phyloP scores from a whole-genome alignment of 2,888 invertebrate species.

The Metellina segmentata region DNA sequence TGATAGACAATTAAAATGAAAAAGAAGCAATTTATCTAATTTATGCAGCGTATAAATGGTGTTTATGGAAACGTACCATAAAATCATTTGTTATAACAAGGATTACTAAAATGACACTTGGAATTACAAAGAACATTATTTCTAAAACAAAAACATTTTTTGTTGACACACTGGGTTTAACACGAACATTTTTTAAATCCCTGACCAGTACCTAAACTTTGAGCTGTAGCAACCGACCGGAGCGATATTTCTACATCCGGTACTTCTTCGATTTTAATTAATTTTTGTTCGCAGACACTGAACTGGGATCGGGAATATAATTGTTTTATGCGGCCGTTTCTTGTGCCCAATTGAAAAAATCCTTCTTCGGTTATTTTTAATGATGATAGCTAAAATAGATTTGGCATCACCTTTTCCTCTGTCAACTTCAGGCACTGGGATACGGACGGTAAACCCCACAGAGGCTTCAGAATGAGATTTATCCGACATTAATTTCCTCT shows the following conservation, averaged over 20 bases:
- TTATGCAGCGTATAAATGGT: constrained; percentile 67
- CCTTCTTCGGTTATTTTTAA: constrained; percentile 6
- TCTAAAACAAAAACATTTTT: constrained; percentile 68
- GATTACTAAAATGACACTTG: no score
- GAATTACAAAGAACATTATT: no score
- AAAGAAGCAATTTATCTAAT: constrained; percentile 59
- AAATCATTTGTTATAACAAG: no score
- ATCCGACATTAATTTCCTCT: no score
- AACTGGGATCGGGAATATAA: constrained; percentile 73
- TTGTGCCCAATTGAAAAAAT: no score
- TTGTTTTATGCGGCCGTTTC: constrained; percentile 64
- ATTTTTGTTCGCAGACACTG: constrained; percentile 74
- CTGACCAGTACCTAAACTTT: constrained; percentile 67
- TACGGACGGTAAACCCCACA: no score
- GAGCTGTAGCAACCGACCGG: constrained; percentile 70
- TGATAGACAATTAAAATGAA: constrained; percentile 64
- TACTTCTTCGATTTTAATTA: constrained; percentile 71
- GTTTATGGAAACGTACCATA: constrained; percentile 56
- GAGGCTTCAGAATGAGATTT: no score
- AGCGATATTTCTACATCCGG: constrained; percentile 67
- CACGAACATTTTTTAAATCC: constrained; percentile 70
- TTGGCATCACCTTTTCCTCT: constrained; percentile 64
- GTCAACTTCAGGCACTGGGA: constrained; percentile 54
- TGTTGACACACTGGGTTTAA: constrained; percentile 70
- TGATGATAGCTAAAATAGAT: constrained; percentile 69